Evolutionary conservation across 2,113 vertebrate species (phyloP), one percentile per base, ranked within the genome.

Genomic region (Leucoraja erinaceus): DNA sequence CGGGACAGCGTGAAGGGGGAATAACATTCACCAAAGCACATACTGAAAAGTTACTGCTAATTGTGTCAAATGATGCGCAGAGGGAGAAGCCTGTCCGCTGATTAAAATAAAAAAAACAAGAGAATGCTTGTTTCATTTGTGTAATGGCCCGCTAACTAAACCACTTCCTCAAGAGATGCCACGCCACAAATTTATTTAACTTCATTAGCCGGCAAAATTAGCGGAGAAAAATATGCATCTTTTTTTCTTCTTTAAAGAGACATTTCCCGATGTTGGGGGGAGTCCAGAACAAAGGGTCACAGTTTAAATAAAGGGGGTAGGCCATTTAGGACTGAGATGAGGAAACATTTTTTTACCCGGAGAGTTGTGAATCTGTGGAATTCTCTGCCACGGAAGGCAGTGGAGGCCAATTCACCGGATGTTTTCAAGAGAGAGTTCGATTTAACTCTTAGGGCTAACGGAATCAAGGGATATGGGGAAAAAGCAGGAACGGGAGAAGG

Each of bases 31-130:
- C 4, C 54, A 88, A 88, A 88, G 83, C 59, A 63, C 12, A n/a
- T 84, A 59, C 59, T 84, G 25, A 84, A 84, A 59, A n/a, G 81
- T n/a, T 84, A 84, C 11, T 88, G n/a, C 59, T 86, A 88, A 63
- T 63, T 63, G 56, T 31, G 79, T 88, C 63, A 88, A 88, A 66
- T 66, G 59, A 88, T 14, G 59, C 14, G 61, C 12, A 88, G 31
- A 25, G 54, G 28, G 28, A 28, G 25, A 84, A 59, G 28, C 59
- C 59, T 6, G 38, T 83, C 79, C 28, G 59, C 56, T 61, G 5
- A 14, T n/a, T 54, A 31, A 47, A 88, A 88, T 5, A 54, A 47
- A 47, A 47, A 47, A 47, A 47, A 88, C 56, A 88, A 88, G 59
- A 63, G 83, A 88, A 88, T 33, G 83, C 14, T 88, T 88, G 59